phyloP scores from a whole-genome alignment of 2,888 invertebrate genomes.

The Tribolium freemani region DNA sequence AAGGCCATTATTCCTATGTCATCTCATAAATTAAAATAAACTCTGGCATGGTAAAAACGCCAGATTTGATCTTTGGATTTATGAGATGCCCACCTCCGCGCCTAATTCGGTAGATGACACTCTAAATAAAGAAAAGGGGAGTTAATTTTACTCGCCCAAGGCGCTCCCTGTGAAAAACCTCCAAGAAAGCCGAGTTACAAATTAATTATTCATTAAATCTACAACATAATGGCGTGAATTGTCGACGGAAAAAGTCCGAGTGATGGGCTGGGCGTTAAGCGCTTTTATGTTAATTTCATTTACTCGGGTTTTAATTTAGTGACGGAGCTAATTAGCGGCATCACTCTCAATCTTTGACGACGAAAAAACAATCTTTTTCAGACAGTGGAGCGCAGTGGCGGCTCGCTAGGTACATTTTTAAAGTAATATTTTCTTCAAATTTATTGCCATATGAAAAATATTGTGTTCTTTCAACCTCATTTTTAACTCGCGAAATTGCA shows the following conservation, averaged over 20 bases:
- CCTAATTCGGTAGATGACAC: not conserved
- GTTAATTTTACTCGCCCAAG: no score
- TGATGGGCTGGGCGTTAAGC: slow-evolving; percentile 13
- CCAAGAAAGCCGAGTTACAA: not conserved
- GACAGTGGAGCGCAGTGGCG: no score
- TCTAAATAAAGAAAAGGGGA: not conserved
- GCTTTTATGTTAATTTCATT: slow-evolving; percentile 25
- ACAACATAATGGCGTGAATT: slow-evolving; percentile 19
- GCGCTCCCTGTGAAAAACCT: no score
- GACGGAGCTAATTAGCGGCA: slow-evolving; percentile 7
- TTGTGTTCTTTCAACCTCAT: no score
- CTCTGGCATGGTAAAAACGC: not conserved
- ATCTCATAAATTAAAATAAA: not conserved
- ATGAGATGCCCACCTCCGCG: not conserved
- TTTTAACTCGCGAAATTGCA: no score
- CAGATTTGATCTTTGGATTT: not conserved
- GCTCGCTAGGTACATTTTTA: no score
- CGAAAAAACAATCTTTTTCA: no score
- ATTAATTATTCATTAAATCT: slow-evolving; percentile 7
- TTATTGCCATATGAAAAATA: no score
- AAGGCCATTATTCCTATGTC: not conserved
- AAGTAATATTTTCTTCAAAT: no score
- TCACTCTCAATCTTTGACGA: not conserved
- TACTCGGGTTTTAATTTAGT: slow-evolving; percentile 9
- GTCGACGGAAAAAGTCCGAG: not conserved